Evolutionary conservation across 1,140 invertebrate genomes (phyloP), one percentile per base, ranked within the genome.

Genomic region (Drosophila sturtevanti): DNA sequence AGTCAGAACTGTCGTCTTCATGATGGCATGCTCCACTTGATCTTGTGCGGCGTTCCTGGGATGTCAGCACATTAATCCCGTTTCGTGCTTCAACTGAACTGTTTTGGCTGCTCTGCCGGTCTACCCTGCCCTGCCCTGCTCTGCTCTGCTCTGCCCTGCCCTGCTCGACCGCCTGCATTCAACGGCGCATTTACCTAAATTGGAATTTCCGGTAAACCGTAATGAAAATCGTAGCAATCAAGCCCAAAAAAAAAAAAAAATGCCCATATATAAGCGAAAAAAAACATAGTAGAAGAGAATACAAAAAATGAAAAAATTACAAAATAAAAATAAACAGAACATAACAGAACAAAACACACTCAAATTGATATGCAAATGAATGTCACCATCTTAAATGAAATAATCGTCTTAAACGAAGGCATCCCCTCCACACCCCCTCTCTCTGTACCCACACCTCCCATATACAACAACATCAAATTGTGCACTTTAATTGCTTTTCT

Each of bases 151-250:
- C n/a, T n/a, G n/a, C n/a, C n/a, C n/a, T n/a, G n/a, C n/a, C 14
- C 38, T 41, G 38, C 0, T 6, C 22, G 16, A 51, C 27, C 41
- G 37, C 27, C 54, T 66, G 76, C 79, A 74, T 81, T 90, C 81
- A 84, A 87, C 89, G 75, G 68, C 90, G 90, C 82, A 91, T 91
- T 91, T 91, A 90, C 90, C 90, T 91, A 91, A 91, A 91, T 91
- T 91, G 90, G 90, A 91, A 91, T 91, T 85, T 91, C 90, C 90
- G 90, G 90, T 90, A 91, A 91, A 80, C 79, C 79, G 86, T 89
- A 89, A 89, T 89, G 84, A 89, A 89, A 89, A 89, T 89, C 84
- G 84, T 89, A 89, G 84, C 84, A 89, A 89, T 89, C 85, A 89
- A 89, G 81, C 79, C 77, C 59, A 72, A 79, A 72, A 72, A 68